These are phyloP conservation scores for Andrena haemorrhoa DNA, from an alignment of 2,888 invertebrate genomes.

Conservation along the genomic window DNA sequence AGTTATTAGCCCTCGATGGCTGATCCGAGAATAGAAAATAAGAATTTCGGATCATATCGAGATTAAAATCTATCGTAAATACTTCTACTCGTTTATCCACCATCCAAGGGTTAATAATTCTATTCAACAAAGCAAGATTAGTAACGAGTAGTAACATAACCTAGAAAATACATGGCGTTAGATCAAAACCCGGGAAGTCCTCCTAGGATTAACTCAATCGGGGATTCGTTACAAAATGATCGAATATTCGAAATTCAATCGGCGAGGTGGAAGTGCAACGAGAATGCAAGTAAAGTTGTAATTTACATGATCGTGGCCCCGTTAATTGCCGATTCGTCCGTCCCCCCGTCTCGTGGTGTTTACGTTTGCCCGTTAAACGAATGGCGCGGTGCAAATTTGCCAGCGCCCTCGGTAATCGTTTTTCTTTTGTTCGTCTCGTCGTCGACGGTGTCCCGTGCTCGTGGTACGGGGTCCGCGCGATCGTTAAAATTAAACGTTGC, in stretches of 20 bases:
- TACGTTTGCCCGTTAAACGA: not conserved
- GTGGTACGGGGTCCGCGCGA: conserved; percentile 2
- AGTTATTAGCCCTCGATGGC: no score
- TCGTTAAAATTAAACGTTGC: conserved; percentile 41
- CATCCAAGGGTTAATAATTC: no score
- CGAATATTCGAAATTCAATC: not conserved
- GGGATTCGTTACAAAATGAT: not conserved
- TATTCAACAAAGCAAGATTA: no score
- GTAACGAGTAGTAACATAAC: no score
- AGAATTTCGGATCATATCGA: no score
- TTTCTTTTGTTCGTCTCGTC: not conserved
- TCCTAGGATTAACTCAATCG: not conserved
- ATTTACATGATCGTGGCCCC: not conserved
- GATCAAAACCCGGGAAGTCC: no score
- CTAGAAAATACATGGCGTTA: no score
- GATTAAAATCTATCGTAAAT: no score
- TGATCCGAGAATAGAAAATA: no score
- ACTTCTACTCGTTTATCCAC: no score
- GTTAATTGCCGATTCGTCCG: not conserved
- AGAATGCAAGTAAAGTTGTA: not conserved
- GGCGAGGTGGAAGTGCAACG: not conserved
- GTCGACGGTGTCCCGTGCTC: not conserved
- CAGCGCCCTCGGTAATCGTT: not conserved
- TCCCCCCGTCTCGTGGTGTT: not conserved
- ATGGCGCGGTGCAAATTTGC: not conserved